A percentile compares a stretch with the other conserved stretches of the same genome.
Conservation (phyloP, 2,888 invertebrate species). For the Omphaloscelis lunosa region DNA sequence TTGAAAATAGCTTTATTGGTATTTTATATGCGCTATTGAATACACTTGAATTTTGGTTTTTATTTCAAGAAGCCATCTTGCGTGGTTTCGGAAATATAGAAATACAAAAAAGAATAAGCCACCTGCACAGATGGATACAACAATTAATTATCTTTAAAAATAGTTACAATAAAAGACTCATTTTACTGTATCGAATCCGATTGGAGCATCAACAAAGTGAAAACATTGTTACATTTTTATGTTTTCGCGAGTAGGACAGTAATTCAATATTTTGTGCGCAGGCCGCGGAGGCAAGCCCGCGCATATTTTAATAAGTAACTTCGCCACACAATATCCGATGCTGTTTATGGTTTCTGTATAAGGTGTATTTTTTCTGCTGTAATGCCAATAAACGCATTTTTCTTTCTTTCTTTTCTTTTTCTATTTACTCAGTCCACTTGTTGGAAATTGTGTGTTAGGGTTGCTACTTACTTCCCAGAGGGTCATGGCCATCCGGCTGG, state of each 20-base stretch:
- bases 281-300: slow-evolving; percentile 15
- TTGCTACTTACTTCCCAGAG: no score
- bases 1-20: no score
- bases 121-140: background rate
- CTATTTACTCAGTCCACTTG: background rate
- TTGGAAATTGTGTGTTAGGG: background rate
- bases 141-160: background rate
- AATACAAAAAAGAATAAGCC: background rate
- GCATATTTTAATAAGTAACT: slow-evolving; percentile 19
- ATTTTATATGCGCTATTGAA: no score
- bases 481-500: no score
- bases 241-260: background rate
- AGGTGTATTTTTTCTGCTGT: no score
- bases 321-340: slow-evolving; percentile 6
- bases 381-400: no score
- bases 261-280: slow-evolving; percentile 20
- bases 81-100: no score
- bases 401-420: no score
- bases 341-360: background rate
- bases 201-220: background rate
- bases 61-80: no score
- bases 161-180: background rate
- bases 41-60: no score
- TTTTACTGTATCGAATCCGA: slow-evolving; percentile 11
- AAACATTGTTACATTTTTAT: slow-evolving; percentile 15